Evolutionary conservation across 2,113 vertebrate genomes (phyloP).

Genomic region (Irena cyanogastra): DNA sequence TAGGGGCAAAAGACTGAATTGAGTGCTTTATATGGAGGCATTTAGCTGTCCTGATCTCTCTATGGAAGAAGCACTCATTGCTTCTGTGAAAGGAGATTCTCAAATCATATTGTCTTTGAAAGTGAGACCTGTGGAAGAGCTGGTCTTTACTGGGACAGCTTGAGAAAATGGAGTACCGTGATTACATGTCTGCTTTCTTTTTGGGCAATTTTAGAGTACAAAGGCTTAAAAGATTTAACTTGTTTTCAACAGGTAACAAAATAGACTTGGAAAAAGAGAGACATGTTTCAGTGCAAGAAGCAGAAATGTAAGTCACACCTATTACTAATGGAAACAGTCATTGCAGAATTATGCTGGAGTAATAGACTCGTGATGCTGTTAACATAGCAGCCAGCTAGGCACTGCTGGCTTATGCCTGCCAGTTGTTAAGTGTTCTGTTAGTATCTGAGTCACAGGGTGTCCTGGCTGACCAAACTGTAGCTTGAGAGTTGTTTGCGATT

Average conservation of each 20-base stretch:
- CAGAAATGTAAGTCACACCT: conserved; percentile 85
- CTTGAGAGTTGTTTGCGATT: not conserved
- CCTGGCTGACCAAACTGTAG: not conserved
- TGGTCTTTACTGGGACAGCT: not conserved
- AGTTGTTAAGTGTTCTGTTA: not conserved
- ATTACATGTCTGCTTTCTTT: not conserved
- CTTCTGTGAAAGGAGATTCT: not conserved
- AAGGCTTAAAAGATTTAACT: not conserved
- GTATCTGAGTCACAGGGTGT: not conserved
- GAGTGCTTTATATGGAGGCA: not conserved
- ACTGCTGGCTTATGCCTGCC: not conserved
- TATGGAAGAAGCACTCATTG: not conserved
- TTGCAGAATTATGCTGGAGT: not conserved
- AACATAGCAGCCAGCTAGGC: not conserved
- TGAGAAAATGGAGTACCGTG: not conserved
- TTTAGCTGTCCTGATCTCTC: not conserved
- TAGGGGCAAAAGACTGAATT: not conserved
- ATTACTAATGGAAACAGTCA: not conserved
- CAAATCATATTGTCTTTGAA: not conserved
- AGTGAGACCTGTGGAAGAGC: not conserved
- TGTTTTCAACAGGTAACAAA: conserved; percentile 88
- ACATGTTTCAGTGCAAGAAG: conserved; percentile 93
- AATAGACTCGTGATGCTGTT: conserved; percentile 7
- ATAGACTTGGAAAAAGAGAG: conserved; percentile 97
- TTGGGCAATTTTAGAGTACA: not conserved